A percentile compares a stretch with the other conserved stretches of the same genome.
Conservation (phyloP, 2,113 vertebrate genomes). For the Theropithecus gelada region DNA sequence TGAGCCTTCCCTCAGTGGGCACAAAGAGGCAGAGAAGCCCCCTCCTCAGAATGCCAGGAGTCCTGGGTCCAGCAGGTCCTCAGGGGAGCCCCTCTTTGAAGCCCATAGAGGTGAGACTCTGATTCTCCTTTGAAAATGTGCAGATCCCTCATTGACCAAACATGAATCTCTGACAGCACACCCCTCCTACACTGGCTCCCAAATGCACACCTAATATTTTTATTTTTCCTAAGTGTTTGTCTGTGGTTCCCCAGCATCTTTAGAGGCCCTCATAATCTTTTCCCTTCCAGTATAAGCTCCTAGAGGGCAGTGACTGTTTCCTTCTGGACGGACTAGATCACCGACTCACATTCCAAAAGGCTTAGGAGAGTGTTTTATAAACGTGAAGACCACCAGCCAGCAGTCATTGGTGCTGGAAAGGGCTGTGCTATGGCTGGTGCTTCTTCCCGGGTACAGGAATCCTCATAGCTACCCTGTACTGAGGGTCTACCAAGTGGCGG, state of each 20-base stretch:
- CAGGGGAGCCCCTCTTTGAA: not conserved
- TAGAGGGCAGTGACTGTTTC: not conserved
- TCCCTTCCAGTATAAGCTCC: not conserved
- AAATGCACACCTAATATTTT: not conserved
- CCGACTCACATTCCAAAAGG: not conserved
- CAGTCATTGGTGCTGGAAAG: not conserved
- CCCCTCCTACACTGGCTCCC: not conserved
- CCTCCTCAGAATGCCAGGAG: not conserved
- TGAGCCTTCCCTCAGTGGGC: not conserved
- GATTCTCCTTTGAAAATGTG: not conserved
- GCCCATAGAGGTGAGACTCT: not conserved
- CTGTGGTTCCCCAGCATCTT: not conserved
- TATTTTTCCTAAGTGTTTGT: not conserved
- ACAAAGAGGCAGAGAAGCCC: not conserved
- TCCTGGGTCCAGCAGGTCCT: accelerated
- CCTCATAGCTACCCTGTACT: accelerated
- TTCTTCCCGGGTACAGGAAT: not conserved
- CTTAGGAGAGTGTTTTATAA: not conserved
- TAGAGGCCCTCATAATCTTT: not conserved
- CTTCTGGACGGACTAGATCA: not conserved
- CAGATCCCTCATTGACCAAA: not conserved
- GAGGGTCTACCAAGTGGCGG: not conserved
- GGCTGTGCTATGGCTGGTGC: accelerated
- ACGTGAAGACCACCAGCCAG: not conserved
- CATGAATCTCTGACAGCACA: not conserved